Evolutionary conservation across 1,140 invertebrate genomes (phyloP).

Genomic region (Cepaea nemoralis): DNA sequence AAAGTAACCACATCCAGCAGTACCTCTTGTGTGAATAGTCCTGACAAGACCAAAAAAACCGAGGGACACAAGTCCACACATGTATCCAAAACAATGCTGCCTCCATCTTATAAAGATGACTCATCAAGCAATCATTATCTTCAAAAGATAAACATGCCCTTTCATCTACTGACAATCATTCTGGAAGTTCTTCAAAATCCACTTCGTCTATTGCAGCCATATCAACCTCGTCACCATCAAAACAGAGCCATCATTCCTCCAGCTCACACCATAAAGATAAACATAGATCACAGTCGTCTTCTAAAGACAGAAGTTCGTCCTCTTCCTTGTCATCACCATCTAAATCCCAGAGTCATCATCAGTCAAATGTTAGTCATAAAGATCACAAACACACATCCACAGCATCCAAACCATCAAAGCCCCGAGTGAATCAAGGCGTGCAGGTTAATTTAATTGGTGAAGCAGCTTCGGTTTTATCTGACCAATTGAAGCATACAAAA

Average conservation of each 20-base stretch:
- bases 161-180: background rate
- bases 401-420: constrained; percentile 21
- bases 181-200: background rate
- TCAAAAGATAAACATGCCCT: background rate
- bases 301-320: background rate
- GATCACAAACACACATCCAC: constrained; percentile 17
- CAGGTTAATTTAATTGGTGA: constrained; percentile 53
- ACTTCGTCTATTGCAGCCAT: background rate
- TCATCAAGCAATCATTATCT: background rate
- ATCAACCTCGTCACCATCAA: background rate
- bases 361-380: background rate
- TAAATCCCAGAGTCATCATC: background rate
- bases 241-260: background rate
- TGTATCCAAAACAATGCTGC: background rate
- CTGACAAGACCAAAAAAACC: background rate
- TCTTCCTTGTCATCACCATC: background rate
- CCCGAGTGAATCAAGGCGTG: constrained; percentile 57
- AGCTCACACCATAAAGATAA: constrained; percentile 12
- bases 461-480: background rate
- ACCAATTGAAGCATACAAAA: background rate
- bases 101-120: background rate
- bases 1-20: background rate
- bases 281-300: constrained; percentile 10
- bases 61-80: background rate
- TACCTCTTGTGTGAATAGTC: background rate